phyloP scores from a whole-genome alignment of 2,797 vertebrate genomes.

The Acipenser ruthenus region DNA sequence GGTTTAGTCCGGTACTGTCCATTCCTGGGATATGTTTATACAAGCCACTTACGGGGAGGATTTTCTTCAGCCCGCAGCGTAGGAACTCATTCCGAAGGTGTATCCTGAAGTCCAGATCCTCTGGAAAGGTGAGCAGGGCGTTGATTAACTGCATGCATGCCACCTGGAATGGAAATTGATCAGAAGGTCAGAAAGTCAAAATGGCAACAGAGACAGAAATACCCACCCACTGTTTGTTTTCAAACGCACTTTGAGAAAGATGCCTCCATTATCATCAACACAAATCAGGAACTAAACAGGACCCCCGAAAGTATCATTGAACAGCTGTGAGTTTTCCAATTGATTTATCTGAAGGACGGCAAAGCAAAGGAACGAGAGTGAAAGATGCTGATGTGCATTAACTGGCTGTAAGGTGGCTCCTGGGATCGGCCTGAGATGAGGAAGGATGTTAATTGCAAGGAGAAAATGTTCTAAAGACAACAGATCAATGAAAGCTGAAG shows the following conservation, averaged over 20 bases:
- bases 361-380: slow-evolving; percentile 26
- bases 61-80: slow-evolving; percentile 86
- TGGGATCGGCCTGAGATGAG: slow-evolving; percentile 37
- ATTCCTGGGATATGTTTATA: not conserved
- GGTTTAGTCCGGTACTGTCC: too few species aligned
- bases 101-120: slow-evolving; percentile 97
- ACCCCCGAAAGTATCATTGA: slow-evolving; percentile 40
- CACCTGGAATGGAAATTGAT: slow-evolving; percentile 57
- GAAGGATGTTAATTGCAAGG: slow-evolving; percentile 34
- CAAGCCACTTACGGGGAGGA: slow-evolving; percentile 77
- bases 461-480: slow-evolving; percentile 36
- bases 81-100: slow-evolving; percentile 94
- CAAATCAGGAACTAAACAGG: not conserved
- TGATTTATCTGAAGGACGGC: slow-evolving; percentile 48
- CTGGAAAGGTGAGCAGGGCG: slow-evolving; percentile 88
- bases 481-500: slow-evolving; percentile 44
- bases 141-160: slow-evolving; percentile 98
- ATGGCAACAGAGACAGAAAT: slow-evolving; percentile 11
- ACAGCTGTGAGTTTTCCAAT: slow-evolving; percentile 49
- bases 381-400: slow-evolving; percentile 56
- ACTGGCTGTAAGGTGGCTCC: slow-evolving; percentile 50
- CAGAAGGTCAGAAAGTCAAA: not conserved
- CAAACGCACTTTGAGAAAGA: too few species aligned
- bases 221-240: slow-evolving; percentile 5
- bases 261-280: not conserved